Base-by-base conservation (phyloP, 2,797 vertebrate genomes). In the Chloroceryle inda region DNA sequence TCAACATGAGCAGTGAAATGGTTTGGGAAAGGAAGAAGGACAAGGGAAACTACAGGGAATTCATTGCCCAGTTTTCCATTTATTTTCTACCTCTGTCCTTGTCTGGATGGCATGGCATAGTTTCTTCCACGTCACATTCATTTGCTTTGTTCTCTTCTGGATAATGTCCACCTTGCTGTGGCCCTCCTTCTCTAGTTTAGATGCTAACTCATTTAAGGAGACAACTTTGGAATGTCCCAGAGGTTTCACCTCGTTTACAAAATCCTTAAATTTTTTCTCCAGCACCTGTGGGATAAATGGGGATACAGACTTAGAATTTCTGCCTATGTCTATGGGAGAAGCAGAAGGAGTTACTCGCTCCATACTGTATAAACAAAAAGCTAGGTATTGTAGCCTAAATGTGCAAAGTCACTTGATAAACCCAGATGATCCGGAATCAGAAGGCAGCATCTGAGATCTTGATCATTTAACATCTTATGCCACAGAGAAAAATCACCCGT, bases 241-340 rank as follows among this genome's bases (percentile, higher is more conserved):
- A 77, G 96, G 91, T 20, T 96, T 98, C 23, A 98, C 93, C 89
- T 99, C 99, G 14, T 97, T 98, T 72, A 97, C 95, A 97, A 99
- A 98, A 91, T 98, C 97, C 90, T 98, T 98, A 97, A 99, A 98
- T 94, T 98, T 98, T 94, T 99, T 98, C 97, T 99, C 98, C 40
- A 99, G 96, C 24, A 98, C 97, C 99, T 99, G 95, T 6, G 45
- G 88, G 75, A 53, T 11, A 62, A 95, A 86, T 17, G 2, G 29
- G 18, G 13, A 73, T 21, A 67, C 29, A 56, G 27, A 75, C 5
- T 78, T 50, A 76, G 8, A 69, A 69, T 69, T 81, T 81, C 75
- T 74, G 35, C 20, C 27, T 55, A 27, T 18, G 10, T 78, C 35
- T 40, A 3, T 47, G 27, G 64, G 21, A 73, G 24, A 74, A 23